Base-by-base conservation (phyloP, 2,113 vertebrate species). In the Lophotis ruficrista region DNA sequence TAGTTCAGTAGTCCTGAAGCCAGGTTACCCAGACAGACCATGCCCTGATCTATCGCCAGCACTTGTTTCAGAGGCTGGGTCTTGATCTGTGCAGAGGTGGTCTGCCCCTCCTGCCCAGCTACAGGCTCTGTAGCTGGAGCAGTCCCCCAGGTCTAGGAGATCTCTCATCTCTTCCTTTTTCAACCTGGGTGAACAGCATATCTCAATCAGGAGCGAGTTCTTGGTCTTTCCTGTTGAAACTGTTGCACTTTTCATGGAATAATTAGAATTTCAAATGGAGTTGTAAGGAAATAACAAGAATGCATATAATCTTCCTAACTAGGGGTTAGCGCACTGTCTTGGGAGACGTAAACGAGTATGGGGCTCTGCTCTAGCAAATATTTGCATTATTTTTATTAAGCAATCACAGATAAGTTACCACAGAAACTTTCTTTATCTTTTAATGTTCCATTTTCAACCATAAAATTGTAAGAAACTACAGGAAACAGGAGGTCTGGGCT, bases 401-500 rank as follows among this genome's bases (percentile, higher is more conserved):
- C 28, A 31, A 35, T 56, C 50, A 37, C 33, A 79, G 53, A 24
- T 68, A 61, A 57, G 7, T 79, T 37, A 64, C 31, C 9, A 21
- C 9, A 4, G 88, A 48, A 85, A 20, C 15, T 41, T 69, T 18
- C 23, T 80, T 79, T 41, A 30, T 33, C 33, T 37, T 71, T 47
- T n/a, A 35, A 31, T 60, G 53, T 45, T 80, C 45, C 17, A 4
- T 60, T 82, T 48, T 23, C 27, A 89, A 12, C 31, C 30, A 37
- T 43, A 80, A 71, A 61, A 66, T 73, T 16, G 0, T 21, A 28
- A 71, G 86, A 66, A 95, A 20, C 9, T 9, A 1, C 27, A 76
- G 87, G 65, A 68, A 81, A n/a, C 30, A 18, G 80, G 56, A 91
- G 89, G 19, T 60, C 56, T 75, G 47, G 72, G 72, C 69, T 94